Evolutionary conservation across 64 coral and sea anemone genomes (phyloP), one percentile per base, ranked within the genome.

Genomic region (Actinia equina): DNA sequence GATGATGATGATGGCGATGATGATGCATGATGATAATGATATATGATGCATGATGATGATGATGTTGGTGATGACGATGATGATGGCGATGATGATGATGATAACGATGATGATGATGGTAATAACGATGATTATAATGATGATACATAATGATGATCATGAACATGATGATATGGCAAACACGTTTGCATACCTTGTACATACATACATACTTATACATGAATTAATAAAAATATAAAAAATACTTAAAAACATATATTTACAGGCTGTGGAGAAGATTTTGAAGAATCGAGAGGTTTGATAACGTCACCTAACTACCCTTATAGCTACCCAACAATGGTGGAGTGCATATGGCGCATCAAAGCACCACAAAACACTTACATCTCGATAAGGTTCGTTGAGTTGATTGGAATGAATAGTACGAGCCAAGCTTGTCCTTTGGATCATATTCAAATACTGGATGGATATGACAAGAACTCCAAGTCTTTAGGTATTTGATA

Each of bases 181-280:
- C n/a, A 37, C 30, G 30, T 37, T 37, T 37, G 30, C 30, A 0
- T 37, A 37, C 30, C 30, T 37, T 37, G 30, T 37, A 37, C 30
- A 37, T 37, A 37, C 30, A 37, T 37, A 37, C 30, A 37, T 37
- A 37, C 30, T 37, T 37, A 37, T 37, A 37, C 30, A 37, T 37
- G 1, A 37, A 37, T 37, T 0, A 37, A 37, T 37, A 37, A 37
- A 37, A 37, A 37, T 37, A 37, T 37, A 37, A 37, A 37, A 37
- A 37, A 37, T 37, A 37, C 1, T 37, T 37, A 0, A 37, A 37
- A 37, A 37, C 1, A 37, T 37, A 37, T 0, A 0, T 37, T 81
- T 78, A 5, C 88, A 98, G 95, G 81, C 44, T 98, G 95, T 85
- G 95, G 95, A 9, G 92, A 89, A 5, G 95, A 98, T 57, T 84